These are phyloP conservation scores for Laspeyria flexula DNA, from an alignment of 2,888 invertebrate species.

Conservation along the genomic window DNA sequence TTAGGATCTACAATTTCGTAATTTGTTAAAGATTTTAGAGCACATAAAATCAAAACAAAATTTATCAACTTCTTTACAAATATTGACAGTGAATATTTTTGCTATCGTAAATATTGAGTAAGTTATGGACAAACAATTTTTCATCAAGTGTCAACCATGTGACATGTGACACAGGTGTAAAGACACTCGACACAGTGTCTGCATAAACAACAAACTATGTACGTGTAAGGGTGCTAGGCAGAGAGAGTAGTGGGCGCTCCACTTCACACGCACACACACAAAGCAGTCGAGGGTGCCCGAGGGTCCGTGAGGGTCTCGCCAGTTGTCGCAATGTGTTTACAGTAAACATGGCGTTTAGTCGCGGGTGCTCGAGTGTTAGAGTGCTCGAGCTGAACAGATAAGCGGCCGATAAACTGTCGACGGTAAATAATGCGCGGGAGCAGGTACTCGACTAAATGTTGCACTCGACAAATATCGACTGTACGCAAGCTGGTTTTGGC, in stretches of 20 bases:
- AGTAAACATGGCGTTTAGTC: slow-evolving; percentile 24
- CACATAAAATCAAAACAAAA: too few relatives aligned
- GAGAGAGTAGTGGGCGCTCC: slow-evolving; percentile 34
- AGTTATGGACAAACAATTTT: too few relatives aligned
- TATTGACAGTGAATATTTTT: too few relatives aligned
- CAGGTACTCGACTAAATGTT: not conserved
- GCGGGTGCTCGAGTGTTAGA: slow-evolving; percentile 14
- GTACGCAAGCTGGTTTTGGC: not conserved
- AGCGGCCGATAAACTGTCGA: slow-evolving; percentile 5
- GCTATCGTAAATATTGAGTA: too few relatives aligned
- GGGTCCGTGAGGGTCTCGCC: slow-evolving; percentile 7
- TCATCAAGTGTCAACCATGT: slow-evolving; percentile 14
- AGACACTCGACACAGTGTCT: slow-evolving; percentile 16
- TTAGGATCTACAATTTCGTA: too few relatives aligned
- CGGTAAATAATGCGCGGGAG: slow-evolving; percentile 6
- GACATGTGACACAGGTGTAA: slow-evolving; percentile 24
- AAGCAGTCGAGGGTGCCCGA: slow-evolving; percentile 27
- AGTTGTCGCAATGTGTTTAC: slow-evolving; percentile 32
- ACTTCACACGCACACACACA: slow-evolving; percentile 27
- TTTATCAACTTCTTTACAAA: too few relatives aligned
- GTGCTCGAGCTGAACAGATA: slow-evolving; percentile 7
- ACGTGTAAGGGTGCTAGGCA: slow-evolving; percentile 25
- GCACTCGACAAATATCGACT: not conserved
- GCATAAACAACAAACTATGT: slow-evolving; percentile 15
- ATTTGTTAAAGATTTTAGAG: too few relatives aligned